These are phyloP conservation scores for Calonectris borealis DNA, from an alignment of 2,113 vertebrate genomes.

Conservation along the genomic window DNA sequence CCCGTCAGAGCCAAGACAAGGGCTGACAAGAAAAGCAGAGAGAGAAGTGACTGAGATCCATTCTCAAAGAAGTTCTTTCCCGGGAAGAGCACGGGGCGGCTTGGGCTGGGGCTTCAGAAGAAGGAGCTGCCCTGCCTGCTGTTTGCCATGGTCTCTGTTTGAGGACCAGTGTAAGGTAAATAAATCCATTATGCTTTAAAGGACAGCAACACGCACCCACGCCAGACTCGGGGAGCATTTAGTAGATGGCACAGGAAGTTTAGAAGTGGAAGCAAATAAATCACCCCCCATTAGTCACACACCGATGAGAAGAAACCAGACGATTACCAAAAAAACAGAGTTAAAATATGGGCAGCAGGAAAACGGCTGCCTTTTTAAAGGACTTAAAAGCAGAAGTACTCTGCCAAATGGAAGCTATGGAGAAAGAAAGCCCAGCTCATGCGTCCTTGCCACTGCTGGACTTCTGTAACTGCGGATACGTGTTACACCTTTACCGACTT, in stretches of 20 bases:
- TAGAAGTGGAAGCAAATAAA: background rate
- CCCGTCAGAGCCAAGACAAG: background rate
- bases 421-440: background rate
- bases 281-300: background rate
- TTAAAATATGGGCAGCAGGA: background rate
- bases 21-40: background rate
- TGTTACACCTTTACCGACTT: background rate
- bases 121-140: background rate
- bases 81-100: background rate
- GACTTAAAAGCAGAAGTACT: background rate
- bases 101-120: background rate
- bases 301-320: background rate
- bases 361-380: background rate
- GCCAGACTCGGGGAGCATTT: background rate
- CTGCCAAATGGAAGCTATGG: background rate
- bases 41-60: background rate
- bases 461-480: background rate
- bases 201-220: background rate
- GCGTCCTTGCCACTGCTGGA: background rate
- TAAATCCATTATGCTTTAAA: background rate
- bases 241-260: background rate
- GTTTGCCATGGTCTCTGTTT: background rate
- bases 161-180: background rate
- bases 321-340: background rate
- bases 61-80: background rate